Evolutionary conservation across 37 sponge, comb jelly and placozoan genomes (phyloP).

Genomic region (Cliona cf. orientalis): DNA sequence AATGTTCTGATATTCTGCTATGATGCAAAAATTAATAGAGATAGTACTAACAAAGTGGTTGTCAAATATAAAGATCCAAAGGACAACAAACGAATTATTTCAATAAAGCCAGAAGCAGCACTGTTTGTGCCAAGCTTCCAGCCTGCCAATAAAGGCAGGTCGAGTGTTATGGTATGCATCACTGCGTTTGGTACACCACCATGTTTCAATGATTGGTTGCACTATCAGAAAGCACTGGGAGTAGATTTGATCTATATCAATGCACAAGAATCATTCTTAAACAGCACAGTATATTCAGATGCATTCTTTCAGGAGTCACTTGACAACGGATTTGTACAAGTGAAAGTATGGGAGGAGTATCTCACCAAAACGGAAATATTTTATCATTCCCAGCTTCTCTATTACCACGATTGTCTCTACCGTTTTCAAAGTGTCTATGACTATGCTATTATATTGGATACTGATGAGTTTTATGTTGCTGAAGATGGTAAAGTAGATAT

Average conservation of each 20-base stretch:
- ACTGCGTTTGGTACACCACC: neutral
- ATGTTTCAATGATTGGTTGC: neutral
- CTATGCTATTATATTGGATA: neutral
- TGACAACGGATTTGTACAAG: neutral
- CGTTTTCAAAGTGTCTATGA: neutral
- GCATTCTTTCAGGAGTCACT: neutral
- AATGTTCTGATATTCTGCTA: too few species aligned
- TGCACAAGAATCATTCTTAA: neutral
- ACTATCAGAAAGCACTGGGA: neutral
- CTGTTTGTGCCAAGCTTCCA: too few species aligned
- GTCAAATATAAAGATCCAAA: too few species aligned
- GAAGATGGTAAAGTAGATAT: neutral
- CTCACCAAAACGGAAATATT: neutral
- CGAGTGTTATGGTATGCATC: neutral
- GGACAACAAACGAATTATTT: too few species aligned
- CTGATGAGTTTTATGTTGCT: constrained; percentile 13
- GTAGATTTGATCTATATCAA: neutral
- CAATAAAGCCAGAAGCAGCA: too few species aligned
- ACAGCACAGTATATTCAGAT: neutral
- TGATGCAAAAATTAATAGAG: too few species aligned
- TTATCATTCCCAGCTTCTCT: neutral
- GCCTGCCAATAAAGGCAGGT: too few species aligned
- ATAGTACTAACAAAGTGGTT: too few species aligned
- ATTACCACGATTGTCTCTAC: constrained; percentile 3
- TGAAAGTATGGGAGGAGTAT: neutral